Conservation (phyloP, 2,888 invertebrate genomes). For the Nemapogon koenigi region DNA sequence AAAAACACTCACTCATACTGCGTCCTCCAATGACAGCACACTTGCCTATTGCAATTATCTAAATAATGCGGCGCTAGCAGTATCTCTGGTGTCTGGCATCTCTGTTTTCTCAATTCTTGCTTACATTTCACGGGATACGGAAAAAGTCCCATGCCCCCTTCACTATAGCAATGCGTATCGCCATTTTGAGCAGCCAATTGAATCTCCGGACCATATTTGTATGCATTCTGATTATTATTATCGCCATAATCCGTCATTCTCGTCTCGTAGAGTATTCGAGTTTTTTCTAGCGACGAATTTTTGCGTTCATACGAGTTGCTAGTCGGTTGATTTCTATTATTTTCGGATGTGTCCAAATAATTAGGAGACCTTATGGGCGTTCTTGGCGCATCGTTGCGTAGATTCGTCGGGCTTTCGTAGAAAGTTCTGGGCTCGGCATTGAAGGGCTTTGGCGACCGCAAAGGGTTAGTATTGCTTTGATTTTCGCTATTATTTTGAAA, state of each 20-base stretch:
- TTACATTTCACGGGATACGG: slow-evolving; percentile 66
- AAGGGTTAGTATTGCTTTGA: slow-evolving; percentile 16
- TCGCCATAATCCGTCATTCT: too few relatives aligned
- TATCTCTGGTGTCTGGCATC: slow-evolving; percentile 79
- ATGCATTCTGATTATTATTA: too few relatives aligned
- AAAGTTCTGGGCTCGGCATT: slow-evolving; percentile 40
- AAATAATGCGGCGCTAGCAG: slow-evolving; percentile 78
- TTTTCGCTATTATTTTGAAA: slow-evolving; percentile 14
- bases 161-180: too few relatives aligned
- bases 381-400: slow-evolving; percentile 30
- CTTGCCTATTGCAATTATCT: slow-evolving; percentile 47
- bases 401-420: slow-evolving; percentile 43
- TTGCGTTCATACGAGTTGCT: too few relatives aligned
- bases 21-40: slow-evolving; percentile 56
- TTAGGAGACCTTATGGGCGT: slow-evolving; percentile 37
- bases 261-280: too few relatives aligned
- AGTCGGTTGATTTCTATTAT: too few relatives aligned
- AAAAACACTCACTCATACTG: slow-evolving; percentile 36
- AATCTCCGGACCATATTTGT: too few relatives aligned
- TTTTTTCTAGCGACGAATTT: too few relatives aligned
- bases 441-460: slow-evolving; percentile 15
- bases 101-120: slow-evolving; percentile 41
- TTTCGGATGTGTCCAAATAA: slow-evolving; percentile 31
- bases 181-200: too few relatives aligned
- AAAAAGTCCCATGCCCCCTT: slow-evolving; percentile 39